Evolutionary conservation across 2,797 vertebrate species (phyloP), one percentile per base, ranked within the genome.

Genomic region (Coregonus ussuriensis): DNA sequence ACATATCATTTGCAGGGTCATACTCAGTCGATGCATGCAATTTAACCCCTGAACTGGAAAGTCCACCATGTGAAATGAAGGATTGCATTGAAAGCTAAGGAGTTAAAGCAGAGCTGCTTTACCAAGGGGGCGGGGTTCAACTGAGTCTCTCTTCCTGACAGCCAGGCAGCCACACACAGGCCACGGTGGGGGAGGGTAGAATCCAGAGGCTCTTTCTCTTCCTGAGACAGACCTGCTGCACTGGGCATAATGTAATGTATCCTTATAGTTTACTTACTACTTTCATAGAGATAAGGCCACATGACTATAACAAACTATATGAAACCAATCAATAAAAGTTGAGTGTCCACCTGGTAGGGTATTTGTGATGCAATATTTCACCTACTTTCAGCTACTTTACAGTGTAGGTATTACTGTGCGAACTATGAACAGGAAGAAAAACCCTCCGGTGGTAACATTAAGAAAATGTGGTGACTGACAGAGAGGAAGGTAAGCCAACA

Each of bases 161-260:
- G 79, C 80, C 81, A n/a, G 7, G 59, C 59, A 62, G 59, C 59
- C 59, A 62, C 59, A 62, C 59, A 76, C 81, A 83, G 78, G 83
- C 76, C 79, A 41, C 59, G 80, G 85, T 88, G 89, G 89, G 90
- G 90, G 89, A 88, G 91, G 90, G 89, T 89, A 74, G 78, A 69
- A 80, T 84, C 84, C 83, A 78, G 75, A 67, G 81, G 79, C 77
- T 79, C 79, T 47, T 47, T 47, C 41, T 15, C 59, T 62, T 91
- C 84, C 87, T 86, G 79, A 85, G 76, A 11, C 75, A 80, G 13
- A 9, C 74, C 41, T 80, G 80, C 80, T 82, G 83, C 75, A 77
- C 41, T 80, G 80, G 76, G 75, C 77, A 85, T 68, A 81, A 81
- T 77, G 74, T 81, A 84, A 88, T 86, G 84, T 85, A 86, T 81